Base-by-base conservation (phyloP, 2,113 vertebrate genomes). In the Amazona vittata region DNA sequence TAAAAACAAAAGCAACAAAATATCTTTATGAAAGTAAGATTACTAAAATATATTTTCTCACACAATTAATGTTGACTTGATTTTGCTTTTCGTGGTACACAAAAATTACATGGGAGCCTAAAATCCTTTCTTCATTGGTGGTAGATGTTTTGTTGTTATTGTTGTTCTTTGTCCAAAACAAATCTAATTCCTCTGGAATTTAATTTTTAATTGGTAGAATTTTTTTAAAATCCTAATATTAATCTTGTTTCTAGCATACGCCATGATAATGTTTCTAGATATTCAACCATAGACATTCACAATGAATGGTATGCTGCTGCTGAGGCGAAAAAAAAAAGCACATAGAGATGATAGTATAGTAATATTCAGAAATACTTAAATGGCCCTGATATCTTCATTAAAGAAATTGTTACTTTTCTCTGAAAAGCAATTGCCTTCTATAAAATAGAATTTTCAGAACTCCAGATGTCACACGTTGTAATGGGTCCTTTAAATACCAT, bases 341-440 rank as follows among this genome's bases (percentile, higher is more conserved):
- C 1, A 24, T 10, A 8, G 4, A 78, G 6, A 2, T 49, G 12
- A 44, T 65, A 11, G 5, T 1, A 1, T 11, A 62, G 14, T 5
- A 75, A 52, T 52, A 84, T n/a, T 85, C 16, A 87, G 31, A 87
- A 90, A 49, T 19, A 65, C 5, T 39, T 70, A 41, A 52, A 87
- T 37, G 19, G 10, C 3, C 2, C 49, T 75, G 31, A 71, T 90
- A 79, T 50, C 6, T 3, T 57, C 4, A 4, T 35, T 68, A 84
- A 25, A 90, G 6, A 77, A 87, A 82, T 29, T 18, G 3, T 43
- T 70, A n/a, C 1, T 79, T 88, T 71, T 79, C 5, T 82, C 57
- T 69, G 68, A 50, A 86, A 83, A 83, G 24, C 14, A 52, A 20
- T 60, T 76, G 37, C 3, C 10, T 22, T 22, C 26, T 78, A 35